Evolutionary conservation across 2,797 vertebrate species (phyloP), one percentile per base, ranked within the genome.

Genomic region (Melanotaenia pygmaea): DNA sequence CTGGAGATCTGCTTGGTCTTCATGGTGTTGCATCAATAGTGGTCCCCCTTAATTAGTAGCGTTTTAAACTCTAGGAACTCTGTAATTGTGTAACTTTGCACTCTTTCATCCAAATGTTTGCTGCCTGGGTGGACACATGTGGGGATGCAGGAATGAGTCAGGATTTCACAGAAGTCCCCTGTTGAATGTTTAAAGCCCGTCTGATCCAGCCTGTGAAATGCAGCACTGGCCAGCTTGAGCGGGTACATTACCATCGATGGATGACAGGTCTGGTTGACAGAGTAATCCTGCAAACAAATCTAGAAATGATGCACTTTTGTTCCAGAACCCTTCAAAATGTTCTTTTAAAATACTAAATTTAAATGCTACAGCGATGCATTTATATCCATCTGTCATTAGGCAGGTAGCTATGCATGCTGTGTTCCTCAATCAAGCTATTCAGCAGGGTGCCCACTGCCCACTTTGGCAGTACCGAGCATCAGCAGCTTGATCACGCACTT

Each of bases 401-500:
- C 69, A 67, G 76, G 67, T 59, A 70, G 71, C 64, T 59, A 50
- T 67, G 64, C 69, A 37, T 35, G 67, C 51, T 77, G 70, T 77
- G 57, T 76, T 74, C 76, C 61, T 77, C 59, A 53, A 47, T 60
- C 30, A 35, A 59, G 54, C 71, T 8, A 74, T 47, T 57, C 72
- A 84, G 81, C 78, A 70, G 80, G 70, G 70, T 79, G 79, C 65
- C 67, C 68, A 50, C 58, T 51, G 50, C 76, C 82, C 85, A 80
- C 78, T 88, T 70, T 66, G 69, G 86, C 81, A 75, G 82, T 74
- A 69, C 72, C 50, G 71, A 81, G 84, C 79, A 92, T 93, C 89
- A 90, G 89, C 86, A 91, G 82, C 88, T 90, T 77, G 82, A 83
- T 89, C 90, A 93, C 84, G 69, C 77, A 83, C 89, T 82, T 0